Evolutionary conservation across 2,113 vertebrate genomes (phyloP).

Genomic region (Misgurnus mizolepis): DNA sequence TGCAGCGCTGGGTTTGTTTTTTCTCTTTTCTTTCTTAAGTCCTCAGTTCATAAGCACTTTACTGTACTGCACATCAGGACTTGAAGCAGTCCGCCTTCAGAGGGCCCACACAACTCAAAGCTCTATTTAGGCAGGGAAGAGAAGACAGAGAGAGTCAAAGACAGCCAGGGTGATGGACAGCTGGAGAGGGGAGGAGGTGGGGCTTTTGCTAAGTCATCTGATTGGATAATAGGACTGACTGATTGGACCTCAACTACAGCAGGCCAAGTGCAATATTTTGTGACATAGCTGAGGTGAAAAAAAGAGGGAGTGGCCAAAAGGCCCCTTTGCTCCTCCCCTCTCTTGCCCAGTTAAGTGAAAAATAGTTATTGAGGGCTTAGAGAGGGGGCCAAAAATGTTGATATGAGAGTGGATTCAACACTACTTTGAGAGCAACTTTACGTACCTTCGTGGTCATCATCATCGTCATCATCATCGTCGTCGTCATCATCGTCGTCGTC

Average conservation of each 20-base stretch:
- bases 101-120: conserved; percentile 78
- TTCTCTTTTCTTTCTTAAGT: conserved; percentile 70
- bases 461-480: conserved; percentile 47
- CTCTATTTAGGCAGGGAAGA: conserved; percentile 78
- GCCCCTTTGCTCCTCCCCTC: conserved; percentile 63
- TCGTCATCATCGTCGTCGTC: conserved; percentile 52
- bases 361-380: conserved; percentile 46
- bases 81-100: conserved; percentile 78
- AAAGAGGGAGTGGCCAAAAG: conserved; percentile 63
- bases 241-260: conserved; percentile 46
- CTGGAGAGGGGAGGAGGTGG: conserved; percentile 75
- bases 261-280: conserved; percentile 60
- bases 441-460: conserved; percentile 74
- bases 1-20: conserved; percentile 60
- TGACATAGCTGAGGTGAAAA: conserved; percentile 46
- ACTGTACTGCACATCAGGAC: conserved; percentile 75
- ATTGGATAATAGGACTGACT: conserved; percentile 57
- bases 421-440: conserved; percentile 49
- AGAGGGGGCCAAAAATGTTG: conserved; percentile 36
- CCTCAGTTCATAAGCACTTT: conserved; percentile 73
- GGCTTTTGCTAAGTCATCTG: conserved; percentile 61
- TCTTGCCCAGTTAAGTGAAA: conserved; percentile 54
- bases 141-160: conserved; percentile 76
- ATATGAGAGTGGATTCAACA: conserved; percentile 27
- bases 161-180: conserved; percentile 72